Percentiles rank a stretch among this genome's conserved stretches.
phyloP scores from a whole-genome alignment of 2,113 vertebrate genomes.

The Apaloderma vittatum region DNA sequence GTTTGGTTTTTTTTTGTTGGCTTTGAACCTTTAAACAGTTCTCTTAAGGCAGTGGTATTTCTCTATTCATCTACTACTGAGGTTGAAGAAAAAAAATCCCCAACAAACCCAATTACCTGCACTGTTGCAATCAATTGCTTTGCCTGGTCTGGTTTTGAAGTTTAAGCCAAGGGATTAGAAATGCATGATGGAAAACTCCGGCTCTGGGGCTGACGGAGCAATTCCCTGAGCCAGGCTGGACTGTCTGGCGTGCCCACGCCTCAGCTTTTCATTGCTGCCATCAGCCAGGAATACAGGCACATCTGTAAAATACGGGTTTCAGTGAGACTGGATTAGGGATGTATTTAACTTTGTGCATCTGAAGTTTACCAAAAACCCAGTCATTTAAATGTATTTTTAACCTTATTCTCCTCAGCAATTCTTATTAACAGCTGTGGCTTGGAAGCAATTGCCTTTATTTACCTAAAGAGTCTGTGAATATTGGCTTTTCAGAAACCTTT shows the following conservation, averaged over 20 bases:
- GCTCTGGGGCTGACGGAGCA: not conserved
- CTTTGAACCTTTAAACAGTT: not conserved
- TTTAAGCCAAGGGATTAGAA: not conserved
- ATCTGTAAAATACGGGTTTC: not conserved
- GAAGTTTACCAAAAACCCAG: not conserved
- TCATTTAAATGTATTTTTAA: not conserved
- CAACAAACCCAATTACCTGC: not conserved
- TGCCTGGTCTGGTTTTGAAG: not conserved
- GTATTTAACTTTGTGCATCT: not conserved
- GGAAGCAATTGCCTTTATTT: not conserved
- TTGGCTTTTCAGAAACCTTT: slow-evolving; percentile 14
- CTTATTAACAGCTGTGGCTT: not conserved
- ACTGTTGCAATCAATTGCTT: not conserved
- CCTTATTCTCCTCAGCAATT: not conserved
- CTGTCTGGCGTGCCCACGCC: not conserved
- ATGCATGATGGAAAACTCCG: not conserved
- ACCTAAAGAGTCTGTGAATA: not conserved
- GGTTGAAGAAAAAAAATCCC: accelerated
- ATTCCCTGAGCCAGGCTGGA: not conserved
- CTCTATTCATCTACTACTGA: not conserved
- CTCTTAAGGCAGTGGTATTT: not conserved
- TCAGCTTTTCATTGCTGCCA: not conserved
- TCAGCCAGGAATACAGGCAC: not conserved
- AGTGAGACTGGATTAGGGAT: not conserved
- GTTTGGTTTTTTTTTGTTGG: not conserved